phyloP scores from a whole-genome alignment of 2,888 invertebrate genomes.

The Scaptomyza parva region DNA sequence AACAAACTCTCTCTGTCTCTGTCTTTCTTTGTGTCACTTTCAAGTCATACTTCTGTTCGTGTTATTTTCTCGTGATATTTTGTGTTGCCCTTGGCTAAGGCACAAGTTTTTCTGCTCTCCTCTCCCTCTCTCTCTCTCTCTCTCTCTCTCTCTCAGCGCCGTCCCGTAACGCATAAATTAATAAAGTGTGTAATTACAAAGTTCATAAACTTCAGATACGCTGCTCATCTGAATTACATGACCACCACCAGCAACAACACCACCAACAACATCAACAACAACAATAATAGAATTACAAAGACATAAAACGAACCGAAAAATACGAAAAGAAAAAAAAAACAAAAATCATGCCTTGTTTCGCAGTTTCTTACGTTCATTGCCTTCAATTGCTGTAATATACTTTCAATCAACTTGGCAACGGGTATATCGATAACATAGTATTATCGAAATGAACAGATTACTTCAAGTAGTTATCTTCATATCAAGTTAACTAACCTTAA shows the following conservation, averaged over 20 bases:
- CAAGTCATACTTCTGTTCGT: constrained; percentile 33
- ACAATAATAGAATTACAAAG: constrained; percentile 22
- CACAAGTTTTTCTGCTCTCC: constrained; percentile 39
- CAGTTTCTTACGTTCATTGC: constrained; percentile 2
- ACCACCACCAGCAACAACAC: constrained; percentile 36
- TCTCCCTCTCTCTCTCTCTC: constrained; percentile 57
- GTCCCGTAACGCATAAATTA: constrained; percentile 81
- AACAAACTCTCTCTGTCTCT: background rate
- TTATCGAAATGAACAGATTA: too few relatives aligned
- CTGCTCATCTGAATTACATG: constrained; percentile 74
- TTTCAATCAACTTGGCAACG: background rate
- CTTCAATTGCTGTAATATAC: constrained; percentile 27
- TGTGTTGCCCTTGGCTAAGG: constrained; percentile 25
- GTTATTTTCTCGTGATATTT: constrained; percentile 31
- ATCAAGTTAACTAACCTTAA: too few relatives aligned
- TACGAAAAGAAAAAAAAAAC: background rate
- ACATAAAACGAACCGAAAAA: constrained; percentile 7
- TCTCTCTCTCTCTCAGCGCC: constrained; percentile 63
- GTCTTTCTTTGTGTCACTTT: constrained; percentile 4
- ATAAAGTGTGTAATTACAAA: constrained; percentile 81
- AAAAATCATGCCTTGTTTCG: constrained; percentile 1
- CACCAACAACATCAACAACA: constrained; percentile 23
- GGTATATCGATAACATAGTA: background rate
- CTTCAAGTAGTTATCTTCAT: too few relatives aligned
- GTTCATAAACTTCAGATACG: constrained; percentile 76